Percentiles rank a stretch among this genome's conserved stretches.
Conservation (phyloP, 2,888 invertebrate genomes). For the Cremastobaeus sp. region DNA sequence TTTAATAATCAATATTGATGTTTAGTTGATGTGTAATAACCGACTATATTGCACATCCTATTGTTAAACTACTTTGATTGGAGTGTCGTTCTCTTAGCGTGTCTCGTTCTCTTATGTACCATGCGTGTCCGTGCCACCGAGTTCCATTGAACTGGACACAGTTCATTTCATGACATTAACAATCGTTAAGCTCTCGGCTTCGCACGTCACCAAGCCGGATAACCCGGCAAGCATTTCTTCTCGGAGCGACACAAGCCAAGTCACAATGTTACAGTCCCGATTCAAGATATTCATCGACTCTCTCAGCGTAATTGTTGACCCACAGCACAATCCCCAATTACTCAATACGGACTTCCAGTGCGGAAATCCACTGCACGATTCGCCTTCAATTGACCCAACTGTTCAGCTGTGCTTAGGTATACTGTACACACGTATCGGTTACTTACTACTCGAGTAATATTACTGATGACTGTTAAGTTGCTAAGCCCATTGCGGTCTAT, state of each 20-base stretch:
- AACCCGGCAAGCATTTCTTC: conserved; percentile 50
- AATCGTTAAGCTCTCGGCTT: conserved; percentile 60
- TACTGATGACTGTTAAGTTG: too few relatives aligned
- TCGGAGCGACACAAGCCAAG: conserved; percentile 5
- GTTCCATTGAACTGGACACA: conserved; percentile 50
- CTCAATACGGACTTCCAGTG: conserved; percentile 19
- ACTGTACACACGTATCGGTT: background rate
- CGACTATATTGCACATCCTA: conserved; percentile 59
- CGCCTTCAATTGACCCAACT: background rate
- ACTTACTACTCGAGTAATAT: background rate
- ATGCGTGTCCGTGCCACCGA: conserved; percentile 57
- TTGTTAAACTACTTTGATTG: conserved; percentile 57
- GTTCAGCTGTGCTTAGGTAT: background rate
- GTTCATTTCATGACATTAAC: conserved; percentile 61
- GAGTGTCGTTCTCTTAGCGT: conserved; percentile 41
- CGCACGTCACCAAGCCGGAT: conserved; percentile 56
- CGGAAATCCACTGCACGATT: too few relatives aligned
- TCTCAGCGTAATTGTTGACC: conserved; percentile 26
- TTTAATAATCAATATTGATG: conserved; percentile 37
- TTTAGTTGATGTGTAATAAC: conserved; percentile 56
- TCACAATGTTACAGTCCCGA: conserved; percentile 18
- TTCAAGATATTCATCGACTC: conserved; percentile 42
- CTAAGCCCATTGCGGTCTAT: too few relatives aligned
- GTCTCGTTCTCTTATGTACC: conserved; percentile 51
- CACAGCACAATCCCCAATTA: conserved; percentile 38